Evolutionary conservation across 2,797 vertebrate species (phyloP), one percentile per base, ranked within the genome.

Genomic region (Salmo trutta): DNA sequence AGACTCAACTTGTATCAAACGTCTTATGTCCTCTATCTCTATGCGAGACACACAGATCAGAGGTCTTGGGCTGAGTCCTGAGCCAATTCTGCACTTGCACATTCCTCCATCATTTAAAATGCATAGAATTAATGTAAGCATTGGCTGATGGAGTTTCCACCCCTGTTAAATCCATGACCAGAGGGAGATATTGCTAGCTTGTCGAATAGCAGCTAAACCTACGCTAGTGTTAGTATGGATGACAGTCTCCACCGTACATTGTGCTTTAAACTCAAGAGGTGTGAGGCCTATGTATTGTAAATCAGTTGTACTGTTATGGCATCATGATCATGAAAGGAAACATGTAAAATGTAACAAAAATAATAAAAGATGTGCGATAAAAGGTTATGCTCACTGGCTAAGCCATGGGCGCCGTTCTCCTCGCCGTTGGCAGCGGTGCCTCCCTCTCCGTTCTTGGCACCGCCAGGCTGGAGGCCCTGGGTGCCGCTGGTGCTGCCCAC

Each of bases 401-500:
- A 95, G 86, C 94, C 89, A 62, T 98, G 97, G 64, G 95, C 96
- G 87, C 98, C 98, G 0, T 99, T 99, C 87, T 99, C 98, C 79
- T 99, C 97, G 74, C 98, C 98, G 2, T 99, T 99, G 70, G 97
- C 96, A 10, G 97, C 94, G 19, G n/a, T 14, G 5, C n/a, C 59
- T 21, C 95, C 97, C 84, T 99, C 98, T 69, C 98, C 98, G 68
- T 99, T 99, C 93, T 99, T 99, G 0, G 97, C 86, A 81, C 94
- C 83, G 92, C 69, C 1, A 93, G 90, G 80, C 91, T 92, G 3
- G 79, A 53, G 14, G 69, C 85, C 85, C 84, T 90, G 87, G 33
- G 78, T 71, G 76, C 87, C 3, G 84, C 89, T 0, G 94, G 93
- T 19, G 16, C 96, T 91, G 1, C 97, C 93, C 0, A 95, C 94